Percentiles rank a stretch among this genome's conserved stretches.
These are phyloP conservation scores for Rattus rattus DNA, from an alignment of 2,113 vertebrate genomes.

Conservation along the genomic window DNA sequence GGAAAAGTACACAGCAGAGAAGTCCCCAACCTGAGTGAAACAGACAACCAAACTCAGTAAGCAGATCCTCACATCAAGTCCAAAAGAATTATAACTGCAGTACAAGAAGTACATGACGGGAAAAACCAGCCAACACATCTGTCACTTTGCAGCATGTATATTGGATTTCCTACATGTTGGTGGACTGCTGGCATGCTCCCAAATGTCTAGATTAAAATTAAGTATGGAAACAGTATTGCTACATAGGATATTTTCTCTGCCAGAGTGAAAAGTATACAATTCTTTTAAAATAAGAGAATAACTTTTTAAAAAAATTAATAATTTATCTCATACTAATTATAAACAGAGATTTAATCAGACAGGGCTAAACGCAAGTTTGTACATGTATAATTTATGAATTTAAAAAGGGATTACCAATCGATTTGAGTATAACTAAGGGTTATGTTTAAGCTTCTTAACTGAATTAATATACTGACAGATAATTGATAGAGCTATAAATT, in stretches of 20 bases:
- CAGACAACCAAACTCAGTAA: slow-evolving; percentile 1
- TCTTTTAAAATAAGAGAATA: too few species aligned
- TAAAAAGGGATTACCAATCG: slow-evolving; percentile 51
- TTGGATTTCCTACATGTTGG: background rate
- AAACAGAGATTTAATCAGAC: slow-evolving; percentile 73
- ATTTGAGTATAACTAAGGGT: slow-evolving; percentile 71
- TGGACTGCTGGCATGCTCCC: background rate
- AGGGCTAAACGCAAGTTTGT: slow-evolving; percentile 51
- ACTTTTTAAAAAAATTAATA: background rate
- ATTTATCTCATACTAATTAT: slow-evolving; percentile 70
- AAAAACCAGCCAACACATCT: background rate
- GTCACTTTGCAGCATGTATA: background rate
- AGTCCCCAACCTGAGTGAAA: slow-evolving; percentile 40
- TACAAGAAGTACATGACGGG: background rate
- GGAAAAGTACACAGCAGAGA: slow-evolving; percentile 25
- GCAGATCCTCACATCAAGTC: background rate
- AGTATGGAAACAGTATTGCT: background rate
- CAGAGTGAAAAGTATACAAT: background rate
- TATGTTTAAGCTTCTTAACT: slow-evolving; percentile 71
- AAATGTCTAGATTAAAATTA: slow-evolving; percentile 40
- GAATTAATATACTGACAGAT: slow-evolving; percentile 70
- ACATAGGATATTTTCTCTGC: background rate
- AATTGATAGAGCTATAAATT: slow-evolving; percentile 69
- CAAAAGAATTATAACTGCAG: background rate
- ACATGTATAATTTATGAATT: slow-evolving; percentile 65